Evolutionary conservation across 1,140 invertebrate species (phyloP).

Genomic region (Argopecten irradians): DNA sequence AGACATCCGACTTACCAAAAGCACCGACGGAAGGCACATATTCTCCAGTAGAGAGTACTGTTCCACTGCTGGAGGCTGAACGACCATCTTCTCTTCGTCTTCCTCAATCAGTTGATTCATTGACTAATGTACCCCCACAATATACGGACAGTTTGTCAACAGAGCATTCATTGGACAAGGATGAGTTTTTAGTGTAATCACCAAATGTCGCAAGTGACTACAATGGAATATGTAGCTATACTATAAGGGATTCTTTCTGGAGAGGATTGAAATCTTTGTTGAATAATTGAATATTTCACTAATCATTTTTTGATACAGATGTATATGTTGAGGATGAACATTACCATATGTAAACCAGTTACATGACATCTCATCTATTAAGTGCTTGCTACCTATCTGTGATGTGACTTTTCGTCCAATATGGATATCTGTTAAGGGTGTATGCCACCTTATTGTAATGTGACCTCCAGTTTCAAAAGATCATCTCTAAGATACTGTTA

Average conservation of each 20-base stretch:
- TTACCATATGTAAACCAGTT: no score
- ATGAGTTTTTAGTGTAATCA: background rate
- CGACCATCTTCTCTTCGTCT: background rate
- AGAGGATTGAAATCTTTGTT: no score
- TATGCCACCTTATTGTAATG: background rate
- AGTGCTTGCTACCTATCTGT: no score
- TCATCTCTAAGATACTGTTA: background rate
- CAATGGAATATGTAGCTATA: no score
- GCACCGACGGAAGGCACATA: background rate
- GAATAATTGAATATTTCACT: no score
- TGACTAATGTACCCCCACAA: background rate
- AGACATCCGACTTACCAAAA: no score
- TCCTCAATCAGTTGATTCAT: background rate
- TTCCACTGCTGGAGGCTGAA: background rate
- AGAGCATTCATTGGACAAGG: background rate
- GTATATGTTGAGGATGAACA: no score
- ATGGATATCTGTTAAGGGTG: background rate
- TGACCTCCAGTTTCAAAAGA: background rate
- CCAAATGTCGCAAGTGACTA: no score
- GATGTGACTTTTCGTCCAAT: no score
- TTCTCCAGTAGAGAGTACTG: background rate
- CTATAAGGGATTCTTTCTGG: no score
- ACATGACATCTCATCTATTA: no score
- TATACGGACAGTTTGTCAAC: background rate
- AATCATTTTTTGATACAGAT: no score